A percentile compares a stretch with the other conserved stretches of the same genome.
These are phyloP conservation scores for Aproaerema taeniolella DNA, from an alignment of 2,888 invertebrate species.

Conservation along the genomic window DNA sequence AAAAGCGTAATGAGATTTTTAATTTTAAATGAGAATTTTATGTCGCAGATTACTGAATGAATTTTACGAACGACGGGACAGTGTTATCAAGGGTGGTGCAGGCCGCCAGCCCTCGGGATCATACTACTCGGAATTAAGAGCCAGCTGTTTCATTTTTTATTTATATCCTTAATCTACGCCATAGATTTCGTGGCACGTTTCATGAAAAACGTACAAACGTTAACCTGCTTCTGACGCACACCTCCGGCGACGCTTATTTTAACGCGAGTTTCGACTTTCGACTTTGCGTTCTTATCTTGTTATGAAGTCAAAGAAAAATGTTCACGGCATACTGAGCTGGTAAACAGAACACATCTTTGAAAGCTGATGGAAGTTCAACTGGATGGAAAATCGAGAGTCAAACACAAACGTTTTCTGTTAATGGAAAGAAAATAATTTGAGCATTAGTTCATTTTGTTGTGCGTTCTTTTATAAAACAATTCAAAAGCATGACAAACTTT, in stretches of 20 bases:
- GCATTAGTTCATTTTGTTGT: too few species aligned
- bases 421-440: conserved; percentile 30
- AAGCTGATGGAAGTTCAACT: conserved; percentile 36
- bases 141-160: conserved; percentile 40
- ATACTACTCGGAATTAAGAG: conserved; percentile 38
- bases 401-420: conserved; percentile 33
- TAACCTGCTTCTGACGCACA: not conserved
- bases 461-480: too few species aligned
- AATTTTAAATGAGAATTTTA: conserved; percentile 42
- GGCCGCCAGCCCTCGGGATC: conserved; percentile 39
- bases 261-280: not conserved
- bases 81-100: conserved; percentile 51
- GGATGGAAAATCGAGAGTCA: conserved; percentile 41
- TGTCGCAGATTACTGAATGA: conserved; percentile 31
- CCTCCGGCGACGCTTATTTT: not conserved
- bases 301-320: not conserved
- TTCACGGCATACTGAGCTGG: not conserved
- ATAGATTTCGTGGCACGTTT: conserved; percentile 12
- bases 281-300: too few species aligned
- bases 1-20: conserved; percentile 41
- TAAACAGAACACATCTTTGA: conserved; percentile 24
- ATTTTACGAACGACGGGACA: conserved; percentile 34
- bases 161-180: conserved; percentile 16
- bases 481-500: too few species aligned
- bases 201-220: conserved; percentile 5